These are phyloP conservation scores for Cyprinodon tularosa DNA, from an alignment of 2,113 vertebrate genomes.

Conservation along the genomic window DNA sequence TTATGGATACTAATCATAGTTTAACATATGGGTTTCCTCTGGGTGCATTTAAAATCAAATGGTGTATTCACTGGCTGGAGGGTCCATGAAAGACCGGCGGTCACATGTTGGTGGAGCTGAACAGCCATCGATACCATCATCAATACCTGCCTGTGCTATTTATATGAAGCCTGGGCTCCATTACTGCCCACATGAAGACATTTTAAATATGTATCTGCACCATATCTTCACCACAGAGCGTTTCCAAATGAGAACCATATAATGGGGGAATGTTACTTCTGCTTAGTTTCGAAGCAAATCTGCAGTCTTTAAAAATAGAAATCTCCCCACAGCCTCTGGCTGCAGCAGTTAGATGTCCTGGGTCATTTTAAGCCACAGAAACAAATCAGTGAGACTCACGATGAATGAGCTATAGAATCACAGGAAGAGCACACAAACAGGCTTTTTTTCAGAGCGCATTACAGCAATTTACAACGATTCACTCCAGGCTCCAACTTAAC, in stretches of 20 bases:
- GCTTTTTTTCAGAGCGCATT: background rate
- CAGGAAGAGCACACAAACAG: constrained; percentile 3
- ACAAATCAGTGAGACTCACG: background rate
- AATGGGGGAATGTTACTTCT: background rate
- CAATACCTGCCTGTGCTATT: background rate
- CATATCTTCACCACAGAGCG: background rate
- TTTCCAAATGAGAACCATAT: background rate
- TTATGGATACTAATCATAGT: background rate
- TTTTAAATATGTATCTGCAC: background rate
- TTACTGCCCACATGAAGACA: background rate
- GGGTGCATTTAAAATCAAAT: background rate
- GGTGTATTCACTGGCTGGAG: constrained; percentile 1
- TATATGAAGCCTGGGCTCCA: background rate
- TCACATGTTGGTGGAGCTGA: constrained; percentile 24
- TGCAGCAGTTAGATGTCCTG: constrained; percentile 17
- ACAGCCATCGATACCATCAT: background rate
- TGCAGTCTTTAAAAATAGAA: background rate
- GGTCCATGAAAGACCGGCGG: background rate
- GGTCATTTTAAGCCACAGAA: constrained; percentile 24
- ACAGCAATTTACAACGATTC: background rate
- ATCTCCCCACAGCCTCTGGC: constrained; percentile 3
- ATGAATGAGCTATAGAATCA: constrained; percentile 1
- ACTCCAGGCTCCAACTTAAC: background rate
- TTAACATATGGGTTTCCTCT: constrained; percentile 1
- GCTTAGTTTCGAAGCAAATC: background rate